Percentiles rank a stretch among this genome's conserved stretches.
These are phyloP conservation scores for Bradypodion pumilum DNA, from an alignment of 2,797 vertebrate species.

Conservation along the genomic window DNA sequence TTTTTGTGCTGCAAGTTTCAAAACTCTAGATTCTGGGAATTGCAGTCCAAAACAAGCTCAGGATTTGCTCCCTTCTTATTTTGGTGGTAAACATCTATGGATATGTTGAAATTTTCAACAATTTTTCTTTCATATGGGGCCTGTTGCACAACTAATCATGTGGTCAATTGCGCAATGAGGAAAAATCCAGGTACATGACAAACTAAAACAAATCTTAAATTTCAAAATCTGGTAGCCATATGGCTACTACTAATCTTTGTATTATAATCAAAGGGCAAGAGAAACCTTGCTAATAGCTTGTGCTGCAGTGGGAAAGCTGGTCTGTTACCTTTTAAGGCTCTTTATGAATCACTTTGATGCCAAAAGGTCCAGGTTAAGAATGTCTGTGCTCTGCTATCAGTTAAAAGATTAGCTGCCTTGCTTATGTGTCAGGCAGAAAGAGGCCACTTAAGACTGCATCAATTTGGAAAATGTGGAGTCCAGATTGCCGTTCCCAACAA, in stretches of 20 bases:
- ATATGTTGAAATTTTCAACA: neutral
- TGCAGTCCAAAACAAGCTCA: too few species aligned
- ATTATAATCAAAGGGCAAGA: slow-evolving; percentile 30
- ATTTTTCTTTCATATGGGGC: too few species aligned
- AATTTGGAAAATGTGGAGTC: slow-evolving; percentile 49
- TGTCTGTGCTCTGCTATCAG: slow-evolving; percentile 60
- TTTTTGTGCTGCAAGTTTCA: too few species aligned
- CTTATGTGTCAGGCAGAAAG: slow-evolving; percentile 60
- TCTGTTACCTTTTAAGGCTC: slow-evolving; percentile 54
- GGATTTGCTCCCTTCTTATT: neutral
- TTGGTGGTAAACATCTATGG: neutral
- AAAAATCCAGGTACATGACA: too few species aligned
- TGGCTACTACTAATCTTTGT: neutral
- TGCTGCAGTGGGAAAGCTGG: slow-evolving; percentile 46
- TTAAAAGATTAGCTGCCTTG: slow-evolving; percentile 55
- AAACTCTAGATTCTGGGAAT: too few species aligned
- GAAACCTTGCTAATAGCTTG: slow-evolving; percentile 51
- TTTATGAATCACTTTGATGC: slow-evolving; percentile 42
- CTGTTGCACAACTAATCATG: too few species aligned
- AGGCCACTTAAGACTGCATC: slow-evolving; percentile 50
- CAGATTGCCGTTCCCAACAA: slow-evolving; percentile 47
- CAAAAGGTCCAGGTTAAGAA: slow-evolving; percentile 65
- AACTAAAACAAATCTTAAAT: slow-evolving; percentile 16
- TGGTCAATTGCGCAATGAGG: too few species aligned
- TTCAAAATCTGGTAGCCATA: neutral